phyloP scores from a whole-genome alignment of 2,888 invertebrate genomes.

The Exocentrus adspersus region DNA sequence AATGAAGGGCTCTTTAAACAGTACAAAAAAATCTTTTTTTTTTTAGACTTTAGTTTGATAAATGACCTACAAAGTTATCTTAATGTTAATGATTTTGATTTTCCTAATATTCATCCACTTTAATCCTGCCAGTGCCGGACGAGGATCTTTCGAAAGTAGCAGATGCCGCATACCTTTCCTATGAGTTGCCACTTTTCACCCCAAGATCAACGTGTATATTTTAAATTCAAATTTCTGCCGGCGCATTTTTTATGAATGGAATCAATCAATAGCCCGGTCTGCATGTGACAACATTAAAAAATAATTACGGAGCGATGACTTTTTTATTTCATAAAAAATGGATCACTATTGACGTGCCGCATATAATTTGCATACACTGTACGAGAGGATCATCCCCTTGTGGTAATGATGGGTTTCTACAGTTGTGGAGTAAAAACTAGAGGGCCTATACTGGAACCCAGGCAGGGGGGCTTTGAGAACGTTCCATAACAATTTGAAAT shows the following conservation, averaged over 20 bases:
- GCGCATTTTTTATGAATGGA: constrained; percentile 53
- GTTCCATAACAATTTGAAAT: too few species aligned
- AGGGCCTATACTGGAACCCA: neutral
- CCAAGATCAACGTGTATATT: constrained; percentile 47
- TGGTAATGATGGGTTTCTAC: neutral
- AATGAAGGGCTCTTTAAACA: too few species aligned
- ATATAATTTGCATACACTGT: constrained; percentile 29
- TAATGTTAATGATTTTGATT: too few species aligned
- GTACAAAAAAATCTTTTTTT: too few species aligned
- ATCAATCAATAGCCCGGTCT: constrained; percentile 52
- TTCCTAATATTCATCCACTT: too few species aligned
- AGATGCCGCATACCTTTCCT: constrained; percentile 17
- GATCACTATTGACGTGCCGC: constrained; percentile 16
- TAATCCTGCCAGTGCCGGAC: too few species aligned
- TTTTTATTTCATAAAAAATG: constrained; percentile 41
- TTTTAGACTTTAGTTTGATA: too few species aligned
- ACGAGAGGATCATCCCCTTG: neutral
- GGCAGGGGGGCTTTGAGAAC: neutral
- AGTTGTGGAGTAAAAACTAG: neutral
- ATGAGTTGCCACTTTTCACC: constrained; percentile 47
- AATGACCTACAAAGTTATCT: too few species aligned
- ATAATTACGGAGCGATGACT: constrained; percentile 46
- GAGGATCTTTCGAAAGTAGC: neutral
- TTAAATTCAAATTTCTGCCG: constrained; percentile 52
- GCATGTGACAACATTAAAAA: constrained; percentile 49